Base-by-base conservation (phyloP, 2,797 vertebrate species). In the Tapirus indicus region DNA sequence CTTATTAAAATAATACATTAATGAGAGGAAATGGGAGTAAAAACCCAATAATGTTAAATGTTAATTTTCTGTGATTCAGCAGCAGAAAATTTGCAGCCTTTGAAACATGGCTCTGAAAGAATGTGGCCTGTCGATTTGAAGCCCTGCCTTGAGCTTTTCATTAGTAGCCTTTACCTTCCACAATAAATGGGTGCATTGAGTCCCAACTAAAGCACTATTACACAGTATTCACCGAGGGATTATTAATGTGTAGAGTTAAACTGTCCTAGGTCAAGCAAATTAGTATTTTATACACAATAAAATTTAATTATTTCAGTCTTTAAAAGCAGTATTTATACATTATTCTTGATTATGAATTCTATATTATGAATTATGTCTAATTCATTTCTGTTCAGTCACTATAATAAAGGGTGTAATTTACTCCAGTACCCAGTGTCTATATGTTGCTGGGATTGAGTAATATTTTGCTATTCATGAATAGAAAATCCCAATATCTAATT, bases 1-100 rank as follows among this genome's bases (percentile, higher is more conserved):
- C 97, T 98, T 96, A 98, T 99, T 98, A 98, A 99, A 99, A 97
- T 96, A 97, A 98, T 98, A 98, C 98, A 98, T 98, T 98, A 98
- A 98, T 97, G 89, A 96, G 94, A 98, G 97, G 96, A 99, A 98
- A 98, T 78, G 93, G 96, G 97, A 98, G 92, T 96, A 98, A 98
- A 98, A 98, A 94, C 44, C 93, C 97, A 97, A 96, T 98, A 98
- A 98, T 98, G 95, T 98, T 97, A 97, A 98, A 98, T 98, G 95
- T 98, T 98, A 98, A 97, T 98, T 98, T 98, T 98, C 96, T 93
- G 91, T 97, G 94, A 98, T 98, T 93, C 32, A 6, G 94, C 44
- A 96, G 82, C 80, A 97, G 68, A 97, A 96, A 98, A 83, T 74
- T 20, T 93, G 85, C 49, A 98, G 35, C 47, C 71, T 84, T 95